Conservation (phyloP, 2,888 invertebrate genomes). For the Drosophila anceps region DNA sequence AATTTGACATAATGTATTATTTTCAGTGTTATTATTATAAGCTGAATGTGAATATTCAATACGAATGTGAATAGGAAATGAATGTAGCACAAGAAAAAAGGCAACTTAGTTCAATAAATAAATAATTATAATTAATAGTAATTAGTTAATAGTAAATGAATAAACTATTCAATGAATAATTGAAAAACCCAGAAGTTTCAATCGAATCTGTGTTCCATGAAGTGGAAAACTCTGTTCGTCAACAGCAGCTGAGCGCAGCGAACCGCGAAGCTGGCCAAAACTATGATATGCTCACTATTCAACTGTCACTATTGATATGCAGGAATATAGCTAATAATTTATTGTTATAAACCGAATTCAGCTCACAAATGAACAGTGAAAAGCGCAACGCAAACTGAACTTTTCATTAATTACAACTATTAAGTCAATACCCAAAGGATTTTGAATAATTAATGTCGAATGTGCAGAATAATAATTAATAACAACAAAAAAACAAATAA, state of each 20-base stretch:
- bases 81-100: not conserved
- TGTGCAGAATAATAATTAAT: not conserved
- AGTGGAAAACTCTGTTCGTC: not conserved
- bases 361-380: not conserved
- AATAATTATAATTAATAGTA: not conserved
- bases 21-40: no score
- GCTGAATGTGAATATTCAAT: not conserved
- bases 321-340: not conserved
- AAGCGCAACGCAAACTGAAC: not conserved
- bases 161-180: not conserved
- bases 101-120: not conserved
- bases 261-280: not conserved
- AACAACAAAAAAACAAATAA: not conserved
- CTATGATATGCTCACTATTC: not conserved
- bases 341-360: not conserved
- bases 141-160: not conserved
- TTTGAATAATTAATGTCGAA: constrained; percentile 22
- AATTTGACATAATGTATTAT: no score
- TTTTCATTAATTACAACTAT: constrained; percentile 5
- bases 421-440: not conserved
- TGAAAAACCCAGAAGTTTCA: not conserved
- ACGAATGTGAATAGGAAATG: not conserved
- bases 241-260: not conserved
- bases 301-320: not conserved
- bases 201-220: not conserved